Conservation (phyloP, 2,113 vertebrate genomes). For the Syngnathus typhle region DNA sequence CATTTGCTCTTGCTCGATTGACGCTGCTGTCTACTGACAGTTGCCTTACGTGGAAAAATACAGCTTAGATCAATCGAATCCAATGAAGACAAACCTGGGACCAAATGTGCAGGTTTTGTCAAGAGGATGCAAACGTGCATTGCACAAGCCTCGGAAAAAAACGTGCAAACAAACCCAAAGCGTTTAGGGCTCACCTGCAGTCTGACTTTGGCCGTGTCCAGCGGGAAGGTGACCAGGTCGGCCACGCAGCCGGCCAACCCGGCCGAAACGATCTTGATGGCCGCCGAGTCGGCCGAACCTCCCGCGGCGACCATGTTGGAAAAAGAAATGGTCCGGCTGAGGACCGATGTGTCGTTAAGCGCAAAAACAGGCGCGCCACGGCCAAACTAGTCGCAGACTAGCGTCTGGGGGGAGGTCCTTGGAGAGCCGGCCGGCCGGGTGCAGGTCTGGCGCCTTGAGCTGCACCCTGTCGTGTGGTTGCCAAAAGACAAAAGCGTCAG, state of each 20-base stretch:
- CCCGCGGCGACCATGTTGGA: conserved; percentile 65
- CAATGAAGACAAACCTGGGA: no score
- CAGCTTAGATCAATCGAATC: no score
- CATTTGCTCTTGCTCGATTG: no score
- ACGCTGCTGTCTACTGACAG: no score
- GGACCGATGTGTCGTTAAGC: background rate
- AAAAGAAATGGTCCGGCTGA: background rate
- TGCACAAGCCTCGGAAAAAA: no score
- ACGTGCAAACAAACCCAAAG: background rate
- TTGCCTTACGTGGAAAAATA: no score
- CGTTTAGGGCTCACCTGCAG: conserved; percentile 69
- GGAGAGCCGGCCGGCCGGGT: no score
- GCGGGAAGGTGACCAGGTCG: conserved; percentile 80
- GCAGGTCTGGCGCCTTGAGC: background rate
- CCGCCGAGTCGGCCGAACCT: conserved; percentile 45
- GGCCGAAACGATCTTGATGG: conserved; percentile 73
- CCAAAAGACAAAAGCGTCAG: background rate
- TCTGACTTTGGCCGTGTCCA: conserved; percentile 83
- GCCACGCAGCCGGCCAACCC: conserved; percentile 79
- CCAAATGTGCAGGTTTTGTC: no score
- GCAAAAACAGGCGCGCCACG: background rate
- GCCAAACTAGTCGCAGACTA: background rate
- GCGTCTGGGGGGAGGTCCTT: conserved; percentile 16
- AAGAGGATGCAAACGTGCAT: no score
- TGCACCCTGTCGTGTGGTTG: conserved; percentile 9